phyloP scores from a whole-genome alignment of 2,888 invertebrate species.

The Pachydiplax longipennis region DNA sequence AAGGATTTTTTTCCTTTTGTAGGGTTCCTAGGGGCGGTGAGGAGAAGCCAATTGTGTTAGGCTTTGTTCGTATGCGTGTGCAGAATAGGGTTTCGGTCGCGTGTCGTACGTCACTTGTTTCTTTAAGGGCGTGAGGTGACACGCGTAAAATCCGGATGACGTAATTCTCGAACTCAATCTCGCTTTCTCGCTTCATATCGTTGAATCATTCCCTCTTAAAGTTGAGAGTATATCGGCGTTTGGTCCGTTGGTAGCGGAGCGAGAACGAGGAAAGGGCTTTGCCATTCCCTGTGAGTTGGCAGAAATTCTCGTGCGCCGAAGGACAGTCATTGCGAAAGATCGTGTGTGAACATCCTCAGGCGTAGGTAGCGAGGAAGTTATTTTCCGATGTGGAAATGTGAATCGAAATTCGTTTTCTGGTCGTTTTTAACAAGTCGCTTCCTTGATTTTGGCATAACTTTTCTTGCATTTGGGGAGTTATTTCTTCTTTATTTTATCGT shows the following conservation, averaged over 20 bases:
- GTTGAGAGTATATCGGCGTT: background rate
- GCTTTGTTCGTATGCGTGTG: background rate
- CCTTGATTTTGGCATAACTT: no score
- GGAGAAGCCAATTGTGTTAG: background rate
- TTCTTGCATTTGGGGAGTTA: no score
- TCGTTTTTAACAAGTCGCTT: no score
- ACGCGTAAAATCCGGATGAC: background rate
- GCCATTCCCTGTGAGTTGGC: background rate
- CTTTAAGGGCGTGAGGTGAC: background rate
- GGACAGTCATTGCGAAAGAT: background rate
- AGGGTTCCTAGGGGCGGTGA: background rate
- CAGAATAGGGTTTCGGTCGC: background rate
- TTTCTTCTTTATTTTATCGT: no score
- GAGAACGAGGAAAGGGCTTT: background rate
- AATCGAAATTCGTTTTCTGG: no score
- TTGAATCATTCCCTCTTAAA: background rate
- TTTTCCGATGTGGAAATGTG: no score
- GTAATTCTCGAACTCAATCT: no score
- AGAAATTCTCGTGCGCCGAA: background rate
- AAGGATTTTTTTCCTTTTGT: no score
- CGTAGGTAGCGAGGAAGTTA: no score
- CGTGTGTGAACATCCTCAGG: no score
- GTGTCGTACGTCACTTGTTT: background rate
- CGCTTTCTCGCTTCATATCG: background rate
- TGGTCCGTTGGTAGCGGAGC: no score